Evolutionary conservation across 2,888 invertebrate species (phyloP).

Genomic region (Autographa pulchrina): DNA sequence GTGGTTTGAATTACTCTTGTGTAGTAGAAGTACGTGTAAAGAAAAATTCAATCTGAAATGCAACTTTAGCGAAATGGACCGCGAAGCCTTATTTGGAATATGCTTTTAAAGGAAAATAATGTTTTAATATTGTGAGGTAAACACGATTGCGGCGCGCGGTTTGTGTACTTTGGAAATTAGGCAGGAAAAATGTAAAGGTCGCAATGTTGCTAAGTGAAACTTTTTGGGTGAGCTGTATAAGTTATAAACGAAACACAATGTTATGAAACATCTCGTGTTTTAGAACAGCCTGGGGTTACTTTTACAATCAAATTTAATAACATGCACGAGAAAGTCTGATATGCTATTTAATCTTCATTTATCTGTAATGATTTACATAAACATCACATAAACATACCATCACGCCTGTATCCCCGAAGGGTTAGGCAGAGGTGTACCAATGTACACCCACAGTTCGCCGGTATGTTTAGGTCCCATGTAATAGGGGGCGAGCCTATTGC

Average conservation of each 20-base stretch:
- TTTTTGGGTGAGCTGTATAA: conserved; percentile 35
- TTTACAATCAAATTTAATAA: conserved; percentile 7
- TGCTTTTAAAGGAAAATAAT: conserved; percentile 39
- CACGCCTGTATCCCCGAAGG: too few species aligned
- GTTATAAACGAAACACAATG: conserved; percentile 40
- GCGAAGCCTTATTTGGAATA: conserved; percentile 27
- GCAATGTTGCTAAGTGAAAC: conserved; percentile 50
- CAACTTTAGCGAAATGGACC: conserved; percentile 43
- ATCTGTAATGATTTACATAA: neutral
- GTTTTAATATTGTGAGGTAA: conserved; percentile 49
- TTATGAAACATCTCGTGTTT: conserved; percentile 24
- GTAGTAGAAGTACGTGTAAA: conserved; percentile 34
- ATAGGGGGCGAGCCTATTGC: too few species aligned
- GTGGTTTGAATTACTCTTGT: conserved; percentile 44
- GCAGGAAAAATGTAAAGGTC: conserved; percentile 43
- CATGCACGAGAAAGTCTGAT: conserved; percentile 13
- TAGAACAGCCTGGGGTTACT: conserved; percentile 19
- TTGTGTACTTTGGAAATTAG: conserved; percentile 53
- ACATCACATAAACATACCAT: too few species aligned
- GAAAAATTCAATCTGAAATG: conserved; percentile 50
- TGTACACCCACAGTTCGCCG: too few species aligned
- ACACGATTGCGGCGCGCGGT: conserved; percentile 41
- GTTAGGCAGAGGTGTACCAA: too few species aligned
- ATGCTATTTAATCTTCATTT: conserved; percentile 12
- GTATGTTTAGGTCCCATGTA: too few species aligned